These are phyloP conservation scores for Drosophila littoralis DNA, from an alignment of 1,140 invertebrate genomes.

Conservation along the genomic window DNA sequence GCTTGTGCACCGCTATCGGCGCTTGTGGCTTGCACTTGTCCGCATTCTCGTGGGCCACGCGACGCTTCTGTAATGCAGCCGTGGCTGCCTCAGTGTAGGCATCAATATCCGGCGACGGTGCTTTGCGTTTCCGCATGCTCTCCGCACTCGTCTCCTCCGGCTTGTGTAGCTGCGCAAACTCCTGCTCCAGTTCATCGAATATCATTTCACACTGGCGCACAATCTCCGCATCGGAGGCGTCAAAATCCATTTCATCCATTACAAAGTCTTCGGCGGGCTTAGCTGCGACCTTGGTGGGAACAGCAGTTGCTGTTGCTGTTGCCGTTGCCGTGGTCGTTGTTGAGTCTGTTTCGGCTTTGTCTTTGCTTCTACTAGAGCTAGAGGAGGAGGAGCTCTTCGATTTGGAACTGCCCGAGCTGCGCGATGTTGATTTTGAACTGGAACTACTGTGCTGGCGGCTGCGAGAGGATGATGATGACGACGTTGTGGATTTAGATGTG, in stretches of 20 bases:
- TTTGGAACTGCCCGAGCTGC: conserved; percentile 38
- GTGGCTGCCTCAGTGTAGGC: conserved; percentile 58
- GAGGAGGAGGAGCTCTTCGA: conserved; percentile 22
- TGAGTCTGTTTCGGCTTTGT: conserved; percentile 24
- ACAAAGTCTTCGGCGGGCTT: conserved; percentile 18
- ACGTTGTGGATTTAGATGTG: conserved; percentile 24
- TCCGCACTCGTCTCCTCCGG: conserved; percentile 18
- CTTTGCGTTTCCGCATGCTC: conserved; percentile 61
- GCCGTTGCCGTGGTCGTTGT: background rate
- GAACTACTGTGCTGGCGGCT: conserved; percentile 40
- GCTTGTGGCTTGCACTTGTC: conserved; percentile 50
- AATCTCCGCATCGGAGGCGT: conserved; percentile 86
- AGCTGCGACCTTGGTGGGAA: background rate
- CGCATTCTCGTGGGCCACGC: conserved; percentile 85
- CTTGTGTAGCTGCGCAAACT: conserved; percentile 72
- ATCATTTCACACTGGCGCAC: conserved; percentile 90
- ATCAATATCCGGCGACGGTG: conserved; percentile 67
- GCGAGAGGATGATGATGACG: conserved; percentile 52
- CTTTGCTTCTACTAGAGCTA: conserved; percentile 37
- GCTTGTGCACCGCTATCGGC: conserved; percentile 35
- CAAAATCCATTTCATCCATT: conserved; percentile 50
- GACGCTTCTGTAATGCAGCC: conserved; percentile 78
- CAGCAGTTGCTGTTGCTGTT: conserved; percentile 6
- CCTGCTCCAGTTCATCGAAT: conserved; percentile 86
- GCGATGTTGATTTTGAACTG: conserved; percentile 29